Conservation (phyloP, 1,140 invertebrate species). For the Oscheius sp. region DNA sequence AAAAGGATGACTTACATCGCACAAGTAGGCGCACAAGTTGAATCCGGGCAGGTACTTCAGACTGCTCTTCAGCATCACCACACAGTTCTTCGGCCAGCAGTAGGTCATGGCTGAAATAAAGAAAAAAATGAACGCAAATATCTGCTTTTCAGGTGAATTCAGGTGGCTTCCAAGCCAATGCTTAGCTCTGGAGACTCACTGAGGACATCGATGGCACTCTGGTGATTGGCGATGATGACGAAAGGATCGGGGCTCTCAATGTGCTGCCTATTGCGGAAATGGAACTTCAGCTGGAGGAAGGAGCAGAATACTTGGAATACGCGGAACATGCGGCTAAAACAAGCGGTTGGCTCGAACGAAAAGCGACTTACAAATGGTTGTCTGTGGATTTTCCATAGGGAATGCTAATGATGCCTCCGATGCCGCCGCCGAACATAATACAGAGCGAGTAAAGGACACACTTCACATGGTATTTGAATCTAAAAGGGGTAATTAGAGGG, state of each 20-base stretch:
- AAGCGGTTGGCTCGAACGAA: background rate
- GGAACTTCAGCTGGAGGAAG: conserved; percentile 16
- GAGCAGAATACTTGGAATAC: conserved; percentile 27
- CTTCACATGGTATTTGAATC: conserved; percentile 6
- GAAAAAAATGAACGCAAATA: background rate
- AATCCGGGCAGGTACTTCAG: conserved; percentile 40
- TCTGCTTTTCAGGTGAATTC: background rate
- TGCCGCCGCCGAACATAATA: conserved; percentile 6
- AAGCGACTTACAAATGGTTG: conserved; percentile 30
- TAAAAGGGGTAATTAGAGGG: background rate
- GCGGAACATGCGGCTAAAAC: conserved; percentile 36
- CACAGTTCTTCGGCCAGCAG: conserved; percentile 39
- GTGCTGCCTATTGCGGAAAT: conserved; percentile 21
- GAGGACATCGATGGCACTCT: conserved; percentile 37
- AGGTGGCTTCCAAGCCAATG: background rate
- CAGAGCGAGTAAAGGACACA: background rate
- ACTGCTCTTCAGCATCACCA: conserved; percentile 40
- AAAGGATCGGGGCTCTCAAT: conserved; percentile 16
- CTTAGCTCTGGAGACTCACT: conserved; percentile 5
- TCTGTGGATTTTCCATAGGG: conserved; percentile 31
- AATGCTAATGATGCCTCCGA: conserved; percentile 23
- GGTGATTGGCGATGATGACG: conserved; percentile 39
- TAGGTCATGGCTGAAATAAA: conserved; percentile 39
- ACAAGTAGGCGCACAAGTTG: conserved; percentile 38
- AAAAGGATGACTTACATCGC: background rate